Evolutionary conservation across 2,888 invertebrate species (phyloP), one percentile per base, ranked within the genome.

Genomic region (Synanthedon formicaeformis): DNA sequence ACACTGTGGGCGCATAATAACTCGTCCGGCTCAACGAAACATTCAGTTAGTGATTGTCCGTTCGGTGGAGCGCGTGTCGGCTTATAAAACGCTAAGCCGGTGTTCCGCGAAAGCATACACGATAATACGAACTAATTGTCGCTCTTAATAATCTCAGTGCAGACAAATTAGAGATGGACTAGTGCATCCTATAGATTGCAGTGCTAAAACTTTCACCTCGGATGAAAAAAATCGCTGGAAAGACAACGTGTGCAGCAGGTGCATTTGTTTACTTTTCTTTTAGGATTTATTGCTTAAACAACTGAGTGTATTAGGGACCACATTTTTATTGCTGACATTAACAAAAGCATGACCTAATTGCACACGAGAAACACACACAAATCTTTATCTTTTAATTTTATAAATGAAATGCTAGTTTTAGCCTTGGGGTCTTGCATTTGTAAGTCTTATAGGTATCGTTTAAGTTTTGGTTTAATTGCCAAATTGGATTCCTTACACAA

Each of bases 1-100:
- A 73, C 72, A 71, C 77, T 69, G 81, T 83, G 81, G 81, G 81
- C 82, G 85, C 85, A 85, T 85, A 81, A 85, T 85, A 86, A 86
- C 84, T 82, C 82, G 78, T 78, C 72, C 79, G 78, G 59, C 71
- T 60, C 69, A 62, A 67, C 67, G 62, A 64, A 72, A 71, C 79
- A 78, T 74, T 86, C 86, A 86, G 87, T 87, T 70, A 72, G 77
- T 75, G 78, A 82, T 80, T 78, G 83, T 67, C 68, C 73, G 82
- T 67, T 73, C 73, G 69, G 74, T 68, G 62, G 78, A 72, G 69
- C 79, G 84, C 79, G 72, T 80, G 85, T 79, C 79, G 75, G 67
- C 64, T 60, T 61, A 60, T n/a, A 58, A 63, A 58, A 57, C 61
- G 56, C 10, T 34, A 65, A 66, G 66, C 72, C 74, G 70, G 71